Conservation (phyloP, 2,113 vertebrate genomes). For the Apteryx mantelli region DNA sequence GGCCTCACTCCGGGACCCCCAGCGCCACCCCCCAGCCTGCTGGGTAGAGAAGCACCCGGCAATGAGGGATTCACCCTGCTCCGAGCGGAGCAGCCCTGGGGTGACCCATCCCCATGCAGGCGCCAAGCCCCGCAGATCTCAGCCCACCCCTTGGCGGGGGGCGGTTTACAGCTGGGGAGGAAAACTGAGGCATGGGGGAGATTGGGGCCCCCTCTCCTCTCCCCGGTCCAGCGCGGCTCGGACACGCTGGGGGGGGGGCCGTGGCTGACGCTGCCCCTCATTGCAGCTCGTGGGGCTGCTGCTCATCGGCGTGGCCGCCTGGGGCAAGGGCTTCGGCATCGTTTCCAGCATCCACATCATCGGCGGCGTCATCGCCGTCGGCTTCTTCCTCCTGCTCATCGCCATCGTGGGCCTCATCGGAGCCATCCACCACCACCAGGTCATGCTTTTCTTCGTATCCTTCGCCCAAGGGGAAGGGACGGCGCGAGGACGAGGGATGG, state of each 20-base stretch:
- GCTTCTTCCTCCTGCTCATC: conserved; percentile 91
- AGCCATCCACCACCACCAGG: conserved; percentile 91
- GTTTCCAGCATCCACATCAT: conserved; percentile 93
- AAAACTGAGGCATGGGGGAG: not conserved
- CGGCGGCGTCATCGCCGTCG: conserved; percentile 90
- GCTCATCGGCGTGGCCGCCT: conserved; percentile 91
- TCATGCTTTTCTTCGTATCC: conserved; percentile 97
- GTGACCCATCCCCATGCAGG: no score
- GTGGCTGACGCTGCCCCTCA: not conserved
- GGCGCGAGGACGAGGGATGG: no score
- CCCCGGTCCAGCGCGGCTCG: no score
- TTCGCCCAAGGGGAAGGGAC: conserved; percentile 3
- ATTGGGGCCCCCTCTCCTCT: no score
- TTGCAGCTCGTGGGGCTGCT: conserved; percentile 89
- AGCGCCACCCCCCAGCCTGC: no score
- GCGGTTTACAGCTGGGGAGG: not conserved
- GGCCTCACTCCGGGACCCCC: no score
- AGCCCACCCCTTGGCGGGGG: no score
- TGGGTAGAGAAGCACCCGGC: no score
- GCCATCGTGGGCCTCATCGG: conserved; percentile 89
- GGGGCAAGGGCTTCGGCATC: conserved; percentile 89
- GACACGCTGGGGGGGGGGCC: no score
- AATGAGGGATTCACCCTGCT: no score
- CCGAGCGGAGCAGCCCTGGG: no score
- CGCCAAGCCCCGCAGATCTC: no score